These are phyloP conservation scores for Drosophila serrata DNA, from an alignment of 1,140 invertebrate genomes.

Conservation along the genomic window DNA sequence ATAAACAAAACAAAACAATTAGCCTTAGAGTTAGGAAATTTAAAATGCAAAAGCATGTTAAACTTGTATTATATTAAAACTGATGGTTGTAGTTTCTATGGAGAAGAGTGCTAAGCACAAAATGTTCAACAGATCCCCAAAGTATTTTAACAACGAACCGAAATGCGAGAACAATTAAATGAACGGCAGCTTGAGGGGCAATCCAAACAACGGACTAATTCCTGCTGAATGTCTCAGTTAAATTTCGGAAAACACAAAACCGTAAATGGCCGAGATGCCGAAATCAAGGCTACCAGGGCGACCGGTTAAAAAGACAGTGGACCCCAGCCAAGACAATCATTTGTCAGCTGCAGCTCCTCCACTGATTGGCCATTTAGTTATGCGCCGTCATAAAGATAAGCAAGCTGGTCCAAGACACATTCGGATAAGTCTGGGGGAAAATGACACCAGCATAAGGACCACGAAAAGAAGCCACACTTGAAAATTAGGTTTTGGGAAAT, in stretches of 20 bases:
- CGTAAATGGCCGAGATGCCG: conserved; percentile 25
- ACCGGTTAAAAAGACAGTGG: conserved; percentile 6
- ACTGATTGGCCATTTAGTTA: conserved; percentile 78
- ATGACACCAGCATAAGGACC: conserved; percentile 22
- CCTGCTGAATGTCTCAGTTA: conserved; percentile 24
- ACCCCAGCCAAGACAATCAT: conserved; percentile 48
- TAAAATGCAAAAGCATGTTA: background rate
- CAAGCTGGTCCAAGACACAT: conserved; percentile 45
- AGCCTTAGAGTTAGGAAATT: background rate
- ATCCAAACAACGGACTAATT: conserved; percentile 36
- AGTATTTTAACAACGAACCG: background rate
- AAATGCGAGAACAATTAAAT: conserved; percentile 34
- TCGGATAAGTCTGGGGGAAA: conserved; percentile 43
- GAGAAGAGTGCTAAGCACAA: background rate
- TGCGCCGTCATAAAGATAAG: conserved; percentile 79
- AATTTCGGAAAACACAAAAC: conserved; percentile 25
- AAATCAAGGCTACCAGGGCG: conserved; percentile 23
- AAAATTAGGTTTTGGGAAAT: background rate
- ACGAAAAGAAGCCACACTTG: background rate
- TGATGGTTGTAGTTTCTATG: background rate
- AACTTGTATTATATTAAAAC: background rate
- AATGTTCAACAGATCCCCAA: background rate
- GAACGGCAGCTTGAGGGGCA: background rate
- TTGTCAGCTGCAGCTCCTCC: conserved; percentile 58
- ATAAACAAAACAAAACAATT: background rate